Conservation (phyloP, 1,140 invertebrate genomes). For the Aphis gossypii region DNA sequence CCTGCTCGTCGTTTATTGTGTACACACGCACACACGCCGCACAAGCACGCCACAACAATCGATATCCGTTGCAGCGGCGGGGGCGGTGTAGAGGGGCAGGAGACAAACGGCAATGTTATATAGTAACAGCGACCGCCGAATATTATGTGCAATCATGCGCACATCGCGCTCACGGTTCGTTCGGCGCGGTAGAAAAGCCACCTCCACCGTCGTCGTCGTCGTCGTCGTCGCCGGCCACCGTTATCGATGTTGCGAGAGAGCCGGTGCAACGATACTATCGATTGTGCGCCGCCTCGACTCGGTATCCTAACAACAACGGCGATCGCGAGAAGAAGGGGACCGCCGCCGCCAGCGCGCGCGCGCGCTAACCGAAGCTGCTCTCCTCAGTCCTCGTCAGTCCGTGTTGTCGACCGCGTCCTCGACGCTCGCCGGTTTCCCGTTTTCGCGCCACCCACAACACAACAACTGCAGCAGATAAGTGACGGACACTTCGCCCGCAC, state of each 20-base stretch:
- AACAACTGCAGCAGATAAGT: no score
- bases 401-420: background rate
- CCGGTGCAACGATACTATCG: constrained; percentile 48
- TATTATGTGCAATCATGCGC: constrained; percentile 31
- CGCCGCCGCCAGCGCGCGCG: background rate
- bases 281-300: background rate
- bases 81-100: background rate
- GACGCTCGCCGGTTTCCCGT: background rate
- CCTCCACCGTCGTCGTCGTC: no score
- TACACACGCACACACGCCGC: background rate
- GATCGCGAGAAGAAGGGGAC: background rate
- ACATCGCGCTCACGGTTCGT: background rate
- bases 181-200: background rate
- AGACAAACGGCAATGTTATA: background rate
- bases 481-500: background rate
- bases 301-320: background rate
- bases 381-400: background rate
- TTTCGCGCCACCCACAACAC: background rate
- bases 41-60: constrained; percentile 1
- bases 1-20: background rate
- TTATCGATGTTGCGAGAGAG: constrained; percentile 23
- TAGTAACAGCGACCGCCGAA: background rate
- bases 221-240: background rate
- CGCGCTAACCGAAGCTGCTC: background rate
- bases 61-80: constrained; percentile 36